Conservation (phyloP, 2,113 vertebrate genomes). For the Mirounga angustirostris region DNA sequence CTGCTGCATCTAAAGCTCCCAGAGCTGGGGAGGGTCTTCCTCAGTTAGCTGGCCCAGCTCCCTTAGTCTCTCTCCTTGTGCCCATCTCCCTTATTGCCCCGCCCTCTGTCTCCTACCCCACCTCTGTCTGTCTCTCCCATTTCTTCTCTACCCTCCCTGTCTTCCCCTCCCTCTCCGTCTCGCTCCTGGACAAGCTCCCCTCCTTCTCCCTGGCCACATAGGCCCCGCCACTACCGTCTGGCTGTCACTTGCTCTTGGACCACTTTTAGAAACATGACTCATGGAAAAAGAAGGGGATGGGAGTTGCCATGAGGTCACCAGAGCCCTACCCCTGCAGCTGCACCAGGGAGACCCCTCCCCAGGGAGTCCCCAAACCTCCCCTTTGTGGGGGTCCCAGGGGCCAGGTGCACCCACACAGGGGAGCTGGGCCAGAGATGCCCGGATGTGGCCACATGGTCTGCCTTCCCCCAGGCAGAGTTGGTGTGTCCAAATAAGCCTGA, state of each 20-base stretch:
- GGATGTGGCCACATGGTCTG: rapidly evolving
- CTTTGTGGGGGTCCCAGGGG: neutral
- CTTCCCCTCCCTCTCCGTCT: neutral
- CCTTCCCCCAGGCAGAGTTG: neutral
- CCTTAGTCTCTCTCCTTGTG: neutral
- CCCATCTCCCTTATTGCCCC: neutral
- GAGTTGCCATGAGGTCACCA: neutral
- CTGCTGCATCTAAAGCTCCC: neutral
- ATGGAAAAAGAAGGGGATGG: conserved; percentile 69
- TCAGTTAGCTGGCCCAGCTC: neutral
- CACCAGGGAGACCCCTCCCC: neutral
- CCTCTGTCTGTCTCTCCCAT: neutral
- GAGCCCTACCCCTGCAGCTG: neutral
- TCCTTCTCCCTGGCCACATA: neutral
- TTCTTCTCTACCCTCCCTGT: neutral
- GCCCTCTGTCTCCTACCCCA: neutral
- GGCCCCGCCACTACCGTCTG: neutral
- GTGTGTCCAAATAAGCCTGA: neutral
- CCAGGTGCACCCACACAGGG: neutral
- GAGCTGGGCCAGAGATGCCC: neutral
- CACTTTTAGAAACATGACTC: conserved; percentile 83
- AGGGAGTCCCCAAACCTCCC: neutral
- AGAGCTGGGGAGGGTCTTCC: neutral
- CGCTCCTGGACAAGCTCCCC: neutral
- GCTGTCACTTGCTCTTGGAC: conserved; percentile 49